These are phyloP conservation scores for Danaus melanippus DNA, from an alignment of 1,140 invertebrate genomes.

Conservation along the genomic window DNA sequence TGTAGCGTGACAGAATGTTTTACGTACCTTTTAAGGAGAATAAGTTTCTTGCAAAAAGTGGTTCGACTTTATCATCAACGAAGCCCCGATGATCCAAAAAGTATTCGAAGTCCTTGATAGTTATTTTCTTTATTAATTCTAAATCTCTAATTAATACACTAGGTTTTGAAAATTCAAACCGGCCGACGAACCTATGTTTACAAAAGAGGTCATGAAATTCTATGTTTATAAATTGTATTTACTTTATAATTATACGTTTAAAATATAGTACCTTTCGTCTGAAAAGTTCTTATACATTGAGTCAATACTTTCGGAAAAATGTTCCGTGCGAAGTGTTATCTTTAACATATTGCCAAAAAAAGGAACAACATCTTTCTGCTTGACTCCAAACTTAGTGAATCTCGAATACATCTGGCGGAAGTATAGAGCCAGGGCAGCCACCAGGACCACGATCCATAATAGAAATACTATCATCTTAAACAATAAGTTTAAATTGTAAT, in stretches of 20 bases:
- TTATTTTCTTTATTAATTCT: slow-evolving; percentile 24
- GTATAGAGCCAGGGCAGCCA: slow-evolving; percentile 23
- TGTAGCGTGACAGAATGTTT: no score
- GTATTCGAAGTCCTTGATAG: slow-evolving; percentile 26
- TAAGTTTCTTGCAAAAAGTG: slow-evolving; percentile 20
- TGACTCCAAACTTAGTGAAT: slow-evolving; percentile 29
- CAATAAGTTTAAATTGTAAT: no score
- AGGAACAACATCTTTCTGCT: slow-evolving; percentile 19
- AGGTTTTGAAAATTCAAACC: slow-evolving; percentile 21
- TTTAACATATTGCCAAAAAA: slow-evolving; percentile 29
- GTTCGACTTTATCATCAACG: slow-evolving; percentile 17
- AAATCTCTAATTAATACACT: slow-evolving; percentile 17
- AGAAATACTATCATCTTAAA: slow-evolving; percentile 20
- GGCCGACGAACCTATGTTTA: slow-evolving; percentile 16
- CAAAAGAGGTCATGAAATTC: no score
- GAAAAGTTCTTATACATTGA: slow-evolving; percentile 24
- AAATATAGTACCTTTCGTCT: slow-evolving; percentile 22
- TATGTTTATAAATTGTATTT: no score
- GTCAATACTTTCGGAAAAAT: slow-evolving; percentile 21
- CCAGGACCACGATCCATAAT: slow-evolving; percentile 22
- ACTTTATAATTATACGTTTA: no score
- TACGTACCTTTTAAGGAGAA: slow-evolving; percentile 17
- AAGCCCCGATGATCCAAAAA: slow-evolving; percentile 24
- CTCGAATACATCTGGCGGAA: slow-evolving; percentile 24
- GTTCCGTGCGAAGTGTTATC: slow-evolving; percentile 12